Evolutionary conservation across 1,140 invertebrate species (phyloP), one percentile per base, ranked within the genome.

Genomic region (Arctopsyche grandis): DNA sequence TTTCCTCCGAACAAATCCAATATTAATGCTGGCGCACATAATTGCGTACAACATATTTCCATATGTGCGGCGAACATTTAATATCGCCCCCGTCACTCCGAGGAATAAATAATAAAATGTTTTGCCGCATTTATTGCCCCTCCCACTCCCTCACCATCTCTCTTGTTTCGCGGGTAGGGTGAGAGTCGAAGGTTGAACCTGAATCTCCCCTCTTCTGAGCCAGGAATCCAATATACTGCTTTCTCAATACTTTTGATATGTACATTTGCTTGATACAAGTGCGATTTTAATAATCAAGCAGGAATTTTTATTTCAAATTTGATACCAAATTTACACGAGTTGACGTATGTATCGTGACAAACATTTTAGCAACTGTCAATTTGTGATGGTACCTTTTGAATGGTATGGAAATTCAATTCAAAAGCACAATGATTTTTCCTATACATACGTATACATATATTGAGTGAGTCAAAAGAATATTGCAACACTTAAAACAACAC

Each of bases 1-100:
- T 46, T 12, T 48, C 56, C 69, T 52, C 19, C 46, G 29, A 43
- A 77, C 58, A 80, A 78, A 80, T 80, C 79, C 79, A 80, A 80
- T 78, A 80, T 78, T 80, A 80, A 80, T 80, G 79, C 70, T 58
- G 71, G 58, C 76, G 66, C 76, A 78, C 79, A 80, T 81, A 81
- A 81, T 81, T 81, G 80, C 77, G 77, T 71, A 69, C 46, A 75
- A 66, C 56, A 75, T 81, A 78, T 79, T 81, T 79, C 80, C 79
- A 78, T 80, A 70, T 80, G 79, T 80, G 63, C 26, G 63, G 14
- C 44, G 80, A 76, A 76, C 76, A 78, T 81, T 81, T 81, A 81
- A 81, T 81, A 81, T 81, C 74, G 80, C 69, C 38, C 73, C 80
- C 80, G 73, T 81, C 80, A 81, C 77, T 81, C 60, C 69, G 26